Evolutionary conservation across 37 sponge, comb jelly and placozoan genomes (phyloP).

Genomic region (Hormiphora californensis): DNA sequence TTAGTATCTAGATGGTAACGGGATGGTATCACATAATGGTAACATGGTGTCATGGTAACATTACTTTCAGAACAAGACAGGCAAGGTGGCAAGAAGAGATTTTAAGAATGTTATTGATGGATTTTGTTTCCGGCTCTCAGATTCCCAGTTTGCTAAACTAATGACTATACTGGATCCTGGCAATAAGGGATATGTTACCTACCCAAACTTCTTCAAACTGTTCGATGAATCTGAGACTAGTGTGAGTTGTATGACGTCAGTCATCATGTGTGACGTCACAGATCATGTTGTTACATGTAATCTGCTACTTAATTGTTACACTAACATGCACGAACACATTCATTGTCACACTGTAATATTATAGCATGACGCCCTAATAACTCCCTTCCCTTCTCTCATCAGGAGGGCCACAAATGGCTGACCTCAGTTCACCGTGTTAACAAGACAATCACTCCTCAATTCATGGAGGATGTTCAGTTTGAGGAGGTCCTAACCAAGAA

Average conservation of each 20-base stretch:
- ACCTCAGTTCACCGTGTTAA: constrained; percentile 38
- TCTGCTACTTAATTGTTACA: no score
- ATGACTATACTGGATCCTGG: constrained; percentile 21
- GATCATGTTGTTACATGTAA: no score
- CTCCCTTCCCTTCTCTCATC: neutral
- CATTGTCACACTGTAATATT: no score
- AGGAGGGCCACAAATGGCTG: constrained; percentile 42
- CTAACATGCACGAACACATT: no score
- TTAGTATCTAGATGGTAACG: no score
- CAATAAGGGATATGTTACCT: neutral
- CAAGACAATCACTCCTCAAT: neutral
- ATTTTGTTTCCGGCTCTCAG: constrained; percentile 40
- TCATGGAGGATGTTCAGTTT: neutral
- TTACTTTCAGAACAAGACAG: constrained; percentile 44
- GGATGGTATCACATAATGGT: no score
- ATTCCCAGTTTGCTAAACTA: constrained; percentile 43
- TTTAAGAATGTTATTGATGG: constrained; percentile 48
- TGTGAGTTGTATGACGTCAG: constrained; percentile 9
- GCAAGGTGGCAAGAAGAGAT: constrained; percentile 18
- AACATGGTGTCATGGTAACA: no score
- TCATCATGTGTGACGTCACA: no score
- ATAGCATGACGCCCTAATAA: neutral
- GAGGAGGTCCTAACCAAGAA: constrained; percentile 35
- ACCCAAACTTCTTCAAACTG: neutral
- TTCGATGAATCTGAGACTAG: constrained; percentile 49